Percentiles rank a stretch among this genome's conserved stretches.
Evolutionary conservation across 2,797 vertebrate genomes (phyloP).

Genomic region (Ctenopoma kingsleyae): DNA sequence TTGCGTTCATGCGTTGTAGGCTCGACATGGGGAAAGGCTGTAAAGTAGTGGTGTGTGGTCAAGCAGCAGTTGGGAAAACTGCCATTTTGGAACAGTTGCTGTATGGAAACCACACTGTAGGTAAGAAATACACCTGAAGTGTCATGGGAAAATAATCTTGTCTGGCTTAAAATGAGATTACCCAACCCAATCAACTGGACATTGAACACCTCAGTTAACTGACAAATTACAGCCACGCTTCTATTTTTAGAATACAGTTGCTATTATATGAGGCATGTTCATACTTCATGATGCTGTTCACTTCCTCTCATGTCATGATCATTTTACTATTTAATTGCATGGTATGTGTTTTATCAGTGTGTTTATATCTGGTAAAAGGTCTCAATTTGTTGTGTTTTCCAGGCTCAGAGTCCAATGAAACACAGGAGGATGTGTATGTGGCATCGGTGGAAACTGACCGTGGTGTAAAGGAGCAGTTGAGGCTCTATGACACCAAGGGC

Average conservation of each 20-base stretch:
- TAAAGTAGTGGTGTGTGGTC: slow-evolving; percentile 95
- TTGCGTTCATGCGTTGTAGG: slow-evolving; percentile 3
- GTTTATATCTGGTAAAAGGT: neutral
- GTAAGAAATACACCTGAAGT: slow-evolving; percentile 75
- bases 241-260: neutral
- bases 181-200: neutral
- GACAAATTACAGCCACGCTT: neutral
- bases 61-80: slow-evolving; percentile 93
- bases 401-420: slow-evolving; percentile 91
- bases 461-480: slow-evolving; percentile 93
- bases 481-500: slow-evolving; percentile 94
- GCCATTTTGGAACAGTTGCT: slow-evolving; percentile 95
- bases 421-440: slow-evolving; percentile 95
- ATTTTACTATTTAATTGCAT: neutral
- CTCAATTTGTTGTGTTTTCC: neutral
- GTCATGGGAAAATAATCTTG: neutral
- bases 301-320: neutral
- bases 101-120: slow-evolving; percentile 90
- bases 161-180: neutral
- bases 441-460: slow-evolving; percentile 94
- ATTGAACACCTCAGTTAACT: too few relatives aligned
- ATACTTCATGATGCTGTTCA: neutral
- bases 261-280: neutral
- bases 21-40: slow-evolving; percentile 92
- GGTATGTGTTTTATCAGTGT: neutral